Base-by-base conservation (phyloP, 53 echinoderm and acorn worm genomes). In the Luidia sarsii region DNA sequence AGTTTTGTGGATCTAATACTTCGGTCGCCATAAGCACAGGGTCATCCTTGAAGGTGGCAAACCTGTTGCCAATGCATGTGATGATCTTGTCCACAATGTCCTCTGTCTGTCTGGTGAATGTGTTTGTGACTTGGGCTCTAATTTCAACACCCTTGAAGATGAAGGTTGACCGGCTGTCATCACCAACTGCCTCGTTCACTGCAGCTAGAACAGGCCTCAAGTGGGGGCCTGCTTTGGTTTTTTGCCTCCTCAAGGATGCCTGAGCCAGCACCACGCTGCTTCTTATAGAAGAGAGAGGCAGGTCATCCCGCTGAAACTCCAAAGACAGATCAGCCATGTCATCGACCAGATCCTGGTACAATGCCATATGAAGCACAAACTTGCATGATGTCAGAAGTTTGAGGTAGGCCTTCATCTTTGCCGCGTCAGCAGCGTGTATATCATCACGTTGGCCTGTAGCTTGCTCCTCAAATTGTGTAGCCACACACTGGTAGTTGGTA, bases 381-480 rank as follows among this genome's bases (percentile, higher is more conserved):
- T 87, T 67, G 33, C 39, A 33, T 11, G 86, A 81, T 9, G 46
- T 86, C 23, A 86, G 10, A 8, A 34, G 41, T 32, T 68, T 90
- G 0, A 90, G 53, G 62, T 80, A 90, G 3, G 82, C 86, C 28
- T 86, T 82, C 77, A 90, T 90, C 70, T 79, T 90, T 2, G 83
- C 70, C 8, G 62, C 45, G 70, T 87, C 91, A 38, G 75, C 60
- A 2, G 82, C 65, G 21, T 59, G 52, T 25, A 82, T 32, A 23
- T 80, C 66, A 22, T 19, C 16, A 1, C 80, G 66, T 3, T 48
- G 19, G 2, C 80, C 63, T 5, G 80, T 45, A 4, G 70, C 64
- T 6, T 38, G 59, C 10, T 87, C 87, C 14, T 87, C 49, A 38
- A 87, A 87, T 8, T 87, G 87, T n/a, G 69, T 48, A 8, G 52